Percentiles rank a stretch among this genome's conserved stretches.
Evolutionary conservation across 2,888 invertebrate genomes (phyloP).

Genomic region (Bembecia ichneumoniformis): DNA sequence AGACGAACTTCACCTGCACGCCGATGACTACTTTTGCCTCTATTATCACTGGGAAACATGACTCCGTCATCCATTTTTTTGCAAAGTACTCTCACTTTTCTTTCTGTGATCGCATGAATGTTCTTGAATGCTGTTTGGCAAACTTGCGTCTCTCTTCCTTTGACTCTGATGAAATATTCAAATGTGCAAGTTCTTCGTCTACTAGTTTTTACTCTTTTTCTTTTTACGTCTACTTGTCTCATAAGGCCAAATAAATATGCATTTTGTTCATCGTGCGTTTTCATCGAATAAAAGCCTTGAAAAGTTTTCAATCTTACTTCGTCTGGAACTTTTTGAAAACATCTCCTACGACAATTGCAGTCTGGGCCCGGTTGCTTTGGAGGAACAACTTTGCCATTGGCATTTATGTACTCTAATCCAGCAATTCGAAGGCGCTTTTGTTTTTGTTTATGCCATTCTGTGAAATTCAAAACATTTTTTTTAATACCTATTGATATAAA

Average conservation of each 20-base stretch:
- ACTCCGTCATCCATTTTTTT: slow-evolving; percentile 74
- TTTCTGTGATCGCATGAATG: slow-evolving; percentile 71
- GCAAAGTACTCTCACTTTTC: slow-evolving; percentile 70
- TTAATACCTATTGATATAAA: neutral
- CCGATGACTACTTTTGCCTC: slow-evolving; percentile 68
- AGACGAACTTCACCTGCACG: slow-evolving; percentile 66
- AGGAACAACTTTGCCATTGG: slow-evolving; percentile 71
- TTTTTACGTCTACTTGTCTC: slow-evolving; percentile 70
- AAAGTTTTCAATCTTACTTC: slow-evolving; percentile 65
- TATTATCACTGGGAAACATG: slow-evolving; percentile 71
- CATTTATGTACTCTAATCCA: slow-evolving; percentile 69
- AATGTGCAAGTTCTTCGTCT: slow-evolving; percentile 70
- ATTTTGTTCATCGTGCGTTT: slow-evolving; percentile 73
- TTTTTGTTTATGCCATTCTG: slow-evolving; percentile 74
- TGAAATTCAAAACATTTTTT: slow-evolving; percentile 16
- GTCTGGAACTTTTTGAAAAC: slow-evolving; percentile 66
- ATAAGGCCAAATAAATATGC: slow-evolving; percentile 72
- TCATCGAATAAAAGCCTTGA: slow-evolving; percentile 70
- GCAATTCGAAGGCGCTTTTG: slow-evolving; percentile 70
- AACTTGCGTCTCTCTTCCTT: slow-evolving; percentile 69
- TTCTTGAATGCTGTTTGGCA: slow-evolving; percentile 73
- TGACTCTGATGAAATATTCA: slow-evolving; percentile 70
- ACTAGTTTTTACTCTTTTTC: slow-evolving; percentile 68
- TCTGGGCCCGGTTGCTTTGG: slow-evolving; percentile 68
- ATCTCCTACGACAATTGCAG: slow-evolving; percentile 67